Evolutionary conservation across 1,140 invertebrate genomes (phyloP).

Genomic region (Drosophila ficusphila): DNA sequence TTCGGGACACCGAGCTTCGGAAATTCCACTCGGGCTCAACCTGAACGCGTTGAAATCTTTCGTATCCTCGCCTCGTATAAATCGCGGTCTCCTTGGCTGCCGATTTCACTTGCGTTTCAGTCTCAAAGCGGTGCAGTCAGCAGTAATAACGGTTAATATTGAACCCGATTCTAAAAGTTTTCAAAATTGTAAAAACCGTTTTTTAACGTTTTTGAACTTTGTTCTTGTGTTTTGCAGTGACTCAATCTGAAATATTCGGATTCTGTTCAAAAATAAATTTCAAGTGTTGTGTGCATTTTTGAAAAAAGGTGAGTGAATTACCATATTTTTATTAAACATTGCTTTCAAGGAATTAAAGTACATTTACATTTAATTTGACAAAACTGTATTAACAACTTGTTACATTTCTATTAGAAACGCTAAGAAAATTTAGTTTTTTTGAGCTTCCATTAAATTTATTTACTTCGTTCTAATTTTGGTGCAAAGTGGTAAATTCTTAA

Average conservation of each 20-base stretch:
- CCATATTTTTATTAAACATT: background rate
- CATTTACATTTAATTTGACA: too few relatives aligned
- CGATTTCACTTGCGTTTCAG: slow-evolving; percentile 77
- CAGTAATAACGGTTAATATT: slow-evolving; percentile 50
- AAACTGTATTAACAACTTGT: too few relatives aligned
- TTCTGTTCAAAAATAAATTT: background rate
- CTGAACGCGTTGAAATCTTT: slow-evolving; percentile 74
- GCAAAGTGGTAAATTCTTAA: too few relatives aligned
- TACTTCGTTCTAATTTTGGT: too few relatives aligned
- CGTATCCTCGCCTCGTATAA: slow-evolving; percentile 74
- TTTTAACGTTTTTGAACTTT: slow-evolving; percentile 17
- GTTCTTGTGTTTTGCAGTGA: slow-evolving; percentile 43
- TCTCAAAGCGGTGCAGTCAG: slow-evolving; percentile 70
- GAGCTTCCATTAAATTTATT: too few relatives aligned
- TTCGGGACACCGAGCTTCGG: slow-evolving; percentile 18
- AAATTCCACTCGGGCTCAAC: slow-evolving; percentile 12
- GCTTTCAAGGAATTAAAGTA: background rate
- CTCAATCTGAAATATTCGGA: background rate
- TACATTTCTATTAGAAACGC: too few relatives aligned
- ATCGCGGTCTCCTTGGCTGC: slow-evolving; percentile 61
- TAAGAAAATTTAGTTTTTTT: too few relatives aligned
- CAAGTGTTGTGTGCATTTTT: slow-evolving; percentile 33
- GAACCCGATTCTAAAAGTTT: slow-evolving; percentile 14
- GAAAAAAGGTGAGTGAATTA: slow-evolving; percentile 30
- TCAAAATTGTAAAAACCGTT: slow-evolving; percentile 14